Base-by-base conservation (phyloP, 1,140 invertebrate species). In the Sitophilus oryzae region DNA sequence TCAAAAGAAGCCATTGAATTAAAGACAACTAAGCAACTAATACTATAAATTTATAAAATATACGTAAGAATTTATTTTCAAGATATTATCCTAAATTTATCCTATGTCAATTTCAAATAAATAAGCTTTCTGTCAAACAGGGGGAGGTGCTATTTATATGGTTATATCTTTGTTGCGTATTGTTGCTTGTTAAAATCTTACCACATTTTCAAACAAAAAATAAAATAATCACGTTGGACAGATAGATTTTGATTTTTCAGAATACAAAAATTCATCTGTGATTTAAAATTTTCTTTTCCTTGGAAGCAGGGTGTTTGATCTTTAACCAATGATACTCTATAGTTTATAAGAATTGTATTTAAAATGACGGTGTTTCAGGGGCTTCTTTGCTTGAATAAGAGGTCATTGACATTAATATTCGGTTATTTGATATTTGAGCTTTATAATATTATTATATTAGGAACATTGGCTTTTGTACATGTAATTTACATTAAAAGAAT, bases 381-480 rank as follows among this genome's bases (percentile, higher is more conserved):
- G 14, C 21, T 34, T 46, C 10, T 22, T 46, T 46, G 21, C 22
- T 19, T 22, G 21, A 22, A 15, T 22, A 11, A 44, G 4, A 16
- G 20, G 19, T 44, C 14, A 10, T 18, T 42, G 21, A 42, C 21
- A 46, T 34, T 34, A 25, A 30, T 46, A 46, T 46, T 14, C 18
- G 15, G 36, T 49, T 38, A 19, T 34, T 23, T 49, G 47, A 49
- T 21, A 25, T 37, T 37, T 34, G 47, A 49, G 47, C 47, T 49
- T 49, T 23, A 30, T 49, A 9, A 49, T 38, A 40, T 18, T 49
- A 38, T n/a, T n/a, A n/a, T n/a, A n/a, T 40, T 37, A 22, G 47
- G 25, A 22, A 37, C 16, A 43, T 46, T 35, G 40, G 37, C 38
- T 51, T 51, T 51, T 51, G 49, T 51, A 40, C 19, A 43, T 51